A percentile compares a stretch with the other conserved stretches of the same genome.
These are phyloP conservation scores for Argyresthia goedartella DNA, from an alignment of 2,888 invertebrate species.

Conservation along the genomic window DNA sequence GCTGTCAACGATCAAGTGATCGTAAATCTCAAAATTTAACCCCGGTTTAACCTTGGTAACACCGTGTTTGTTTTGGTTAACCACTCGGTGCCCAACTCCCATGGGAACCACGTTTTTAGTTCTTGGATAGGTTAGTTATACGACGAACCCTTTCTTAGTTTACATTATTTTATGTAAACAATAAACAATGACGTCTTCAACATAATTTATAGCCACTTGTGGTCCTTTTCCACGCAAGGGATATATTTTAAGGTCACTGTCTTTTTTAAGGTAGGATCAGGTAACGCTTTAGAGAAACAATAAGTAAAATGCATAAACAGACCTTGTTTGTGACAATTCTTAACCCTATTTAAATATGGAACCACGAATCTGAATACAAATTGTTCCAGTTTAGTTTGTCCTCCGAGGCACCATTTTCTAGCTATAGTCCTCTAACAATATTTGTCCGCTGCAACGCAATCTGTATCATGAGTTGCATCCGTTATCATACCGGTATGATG, in stretches of 20 bases:
- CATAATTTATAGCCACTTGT: no score
- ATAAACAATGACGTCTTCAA: background rate
- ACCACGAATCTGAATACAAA: no score
- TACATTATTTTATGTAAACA: background rate
- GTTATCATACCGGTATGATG: slow-evolving; percentile 16
- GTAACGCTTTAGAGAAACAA: no score
- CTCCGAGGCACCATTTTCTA: slow-evolving; percentile 5
- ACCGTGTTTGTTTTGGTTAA: slow-evolving; percentile 54
- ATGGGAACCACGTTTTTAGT: slow-evolving; percentile 41
- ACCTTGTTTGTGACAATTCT: no score
- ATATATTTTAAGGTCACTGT: no score
- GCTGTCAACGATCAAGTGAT: slow-evolving; percentile 55
- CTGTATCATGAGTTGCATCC: slow-evolving; percentile 6
- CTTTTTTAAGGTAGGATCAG: no score
- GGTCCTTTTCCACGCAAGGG: no score
- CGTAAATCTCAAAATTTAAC: slow-evolving; percentile 64
- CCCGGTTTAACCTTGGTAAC: slow-evolving; percentile 25
- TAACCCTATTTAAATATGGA: no score
- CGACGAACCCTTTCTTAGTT: slow-evolving; percentile 5
- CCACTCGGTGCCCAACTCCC: slow-evolving; percentile 47
- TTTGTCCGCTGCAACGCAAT: slow-evolving; percentile 1
- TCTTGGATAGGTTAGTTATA: slow-evolving; percentile 22
- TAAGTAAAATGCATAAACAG: no score
- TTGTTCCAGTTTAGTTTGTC: background rate
- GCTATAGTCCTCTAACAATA: slow-evolving; percentile 22